Evolutionary conservation across 2,888 invertebrate species (phyloP), one percentile per base, ranked within the genome.

Genomic region (Pteria penguin): DNA sequence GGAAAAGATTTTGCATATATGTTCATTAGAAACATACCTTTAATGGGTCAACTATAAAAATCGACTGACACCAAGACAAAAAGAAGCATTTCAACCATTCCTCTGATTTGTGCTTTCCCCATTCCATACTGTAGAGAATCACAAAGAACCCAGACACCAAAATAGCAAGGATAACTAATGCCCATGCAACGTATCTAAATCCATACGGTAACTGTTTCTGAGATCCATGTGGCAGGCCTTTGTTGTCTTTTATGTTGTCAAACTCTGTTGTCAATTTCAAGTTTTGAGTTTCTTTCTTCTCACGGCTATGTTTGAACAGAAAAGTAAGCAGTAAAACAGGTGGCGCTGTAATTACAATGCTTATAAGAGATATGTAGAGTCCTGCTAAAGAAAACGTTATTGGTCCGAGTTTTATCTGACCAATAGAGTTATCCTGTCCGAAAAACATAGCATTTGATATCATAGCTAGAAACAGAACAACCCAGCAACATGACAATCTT

Each of bases 41-140:
- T 11, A 92, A 75, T 8, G 92, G 92, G 78, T 92, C 91, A 3
- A 91, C 86, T 26, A 92, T 79, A 36, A 92, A 85, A 2, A 92
- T 82, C 0, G 91, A 91, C 26, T 90, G 87, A 33, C 92, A 82
- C 81, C 92, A 90, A 0, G 91, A 88, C 14, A 92, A 36, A 24
- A 92, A 72, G 73, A 92, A 89, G 2, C 92, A 87, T 0, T 91
- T 88, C 11, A 93, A 87, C 93, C 93, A 93, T 76, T 91, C 89
- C 32, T 91, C 90, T 0, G 92, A 90, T 71, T 91, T 92, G 45
- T 86, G 87, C 79, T 91, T 90, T 0, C 93, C 93, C 89, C 93
- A 93, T 78, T 91, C 84, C 81, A 93, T 90, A 67, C 92, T 92
- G 87, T 92, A 93, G 18, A 92, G 86, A 85, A 92, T 87, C 24